phyloP scores from a whole-genome alignment of 2,888 invertebrate genomes.

The Drosophila maculinotata region DNA sequence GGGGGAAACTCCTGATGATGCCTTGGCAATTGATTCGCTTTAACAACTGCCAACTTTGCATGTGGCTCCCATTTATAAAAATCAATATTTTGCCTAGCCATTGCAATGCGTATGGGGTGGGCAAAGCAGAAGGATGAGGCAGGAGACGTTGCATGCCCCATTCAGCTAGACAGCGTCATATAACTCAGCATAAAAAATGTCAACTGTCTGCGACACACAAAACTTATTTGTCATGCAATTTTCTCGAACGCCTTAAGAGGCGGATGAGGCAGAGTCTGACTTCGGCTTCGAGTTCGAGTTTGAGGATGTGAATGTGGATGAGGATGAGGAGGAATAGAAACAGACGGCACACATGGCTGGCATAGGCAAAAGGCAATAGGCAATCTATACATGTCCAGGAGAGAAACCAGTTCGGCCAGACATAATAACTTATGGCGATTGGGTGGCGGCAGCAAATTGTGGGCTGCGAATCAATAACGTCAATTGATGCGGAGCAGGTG shows the following conservation, averaged over 20 bases:
- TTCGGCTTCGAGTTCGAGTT: too few species aligned
- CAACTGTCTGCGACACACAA: constrained; percentile 79
- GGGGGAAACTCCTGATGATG: constrained; percentile 14
- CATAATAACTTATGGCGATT: constrained; percentile 77
- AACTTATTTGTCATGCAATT: constrained; percentile 80
- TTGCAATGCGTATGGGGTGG: constrained; percentile 26
- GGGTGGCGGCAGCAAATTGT: constrained; percentile 72
- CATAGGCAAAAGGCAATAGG: constrained; percentile 48
- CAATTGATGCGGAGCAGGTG: constrained; percentile 71
- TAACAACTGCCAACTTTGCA: constrained; percentile 76
- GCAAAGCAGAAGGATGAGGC: neutral
- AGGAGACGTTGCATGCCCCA: constrained; percentile 45
- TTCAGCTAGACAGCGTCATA: constrained; percentile 61
- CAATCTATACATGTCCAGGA: constrained; percentile 69
- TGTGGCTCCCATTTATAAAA: constrained; percentile 72
- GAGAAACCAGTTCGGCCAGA: constrained; percentile 69
- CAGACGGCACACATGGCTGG: constrained; percentile 47
- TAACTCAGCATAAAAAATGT: constrained; percentile 77
- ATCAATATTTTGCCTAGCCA: constrained; percentile 65
- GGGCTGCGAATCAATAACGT: constrained; percentile 74
- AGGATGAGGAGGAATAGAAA: constrained; percentile 25
- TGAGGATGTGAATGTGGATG: constrained; percentile 2
- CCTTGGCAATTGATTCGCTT: constrained; percentile 59
- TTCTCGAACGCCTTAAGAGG: constrained; percentile 73
- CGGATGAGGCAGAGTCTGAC: constrained; percentile 30